phyloP scores from a whole-genome alignment of 2,797 vertebrate genomes.

The Esox masquinongy region DNA sequence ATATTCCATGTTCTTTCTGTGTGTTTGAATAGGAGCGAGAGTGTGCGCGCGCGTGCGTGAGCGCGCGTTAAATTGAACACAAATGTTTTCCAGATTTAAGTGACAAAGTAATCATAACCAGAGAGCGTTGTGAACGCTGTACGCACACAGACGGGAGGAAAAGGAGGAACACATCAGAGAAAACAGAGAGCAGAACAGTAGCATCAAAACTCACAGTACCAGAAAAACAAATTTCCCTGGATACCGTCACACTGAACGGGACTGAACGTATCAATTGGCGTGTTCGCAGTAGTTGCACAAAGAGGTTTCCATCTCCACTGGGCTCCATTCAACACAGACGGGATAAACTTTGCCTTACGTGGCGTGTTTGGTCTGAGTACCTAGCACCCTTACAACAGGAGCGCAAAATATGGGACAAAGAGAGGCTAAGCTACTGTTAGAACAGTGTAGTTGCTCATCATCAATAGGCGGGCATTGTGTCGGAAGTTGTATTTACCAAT shows the following conservation, averaged over 20 bases:
- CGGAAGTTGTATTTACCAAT: neutral
- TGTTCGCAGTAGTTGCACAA: too few relatives aligned
- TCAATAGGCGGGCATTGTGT: slow-evolving; percentile 13
- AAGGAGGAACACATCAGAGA: neutral
- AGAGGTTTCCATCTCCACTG: slow-evolving; percentile 70
- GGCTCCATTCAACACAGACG: slow-evolving; percentile 85
- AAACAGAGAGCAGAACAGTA: slow-evolving; percentile 16
- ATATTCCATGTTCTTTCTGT: neutral
- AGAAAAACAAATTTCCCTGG: slow-evolving; percentile 14
- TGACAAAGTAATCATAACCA: slow-evolving; percentile 66
- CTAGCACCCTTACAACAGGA: slow-evolving; percentile 49
- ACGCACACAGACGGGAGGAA: slow-evolving; percentile 39
- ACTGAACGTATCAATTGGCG: too few relatives aligned
- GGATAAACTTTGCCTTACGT: slow-evolving; percentile 94
- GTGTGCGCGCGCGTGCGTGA: slow-evolving; percentile 21
- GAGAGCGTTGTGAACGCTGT: slow-evolving; percentile 43
- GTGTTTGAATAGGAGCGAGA: neutral
- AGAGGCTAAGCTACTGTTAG: slow-evolving; percentile 59
- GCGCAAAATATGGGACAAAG: slow-evolving; percentile 19
- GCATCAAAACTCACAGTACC: neutral
- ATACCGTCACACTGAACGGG: neutral
- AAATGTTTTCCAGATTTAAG: slow-evolving; percentile 69
- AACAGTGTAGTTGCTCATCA: slow-evolving; percentile 81
- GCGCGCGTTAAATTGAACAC: slow-evolving; percentile 48
- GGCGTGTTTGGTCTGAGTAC: slow-evolving; percentile 58